Evolutionary conservation across 1,140 invertebrate genomes (phyloP), one percentile per base, ranked within the genome.

Genomic region (Nebria ingens): DNA sequence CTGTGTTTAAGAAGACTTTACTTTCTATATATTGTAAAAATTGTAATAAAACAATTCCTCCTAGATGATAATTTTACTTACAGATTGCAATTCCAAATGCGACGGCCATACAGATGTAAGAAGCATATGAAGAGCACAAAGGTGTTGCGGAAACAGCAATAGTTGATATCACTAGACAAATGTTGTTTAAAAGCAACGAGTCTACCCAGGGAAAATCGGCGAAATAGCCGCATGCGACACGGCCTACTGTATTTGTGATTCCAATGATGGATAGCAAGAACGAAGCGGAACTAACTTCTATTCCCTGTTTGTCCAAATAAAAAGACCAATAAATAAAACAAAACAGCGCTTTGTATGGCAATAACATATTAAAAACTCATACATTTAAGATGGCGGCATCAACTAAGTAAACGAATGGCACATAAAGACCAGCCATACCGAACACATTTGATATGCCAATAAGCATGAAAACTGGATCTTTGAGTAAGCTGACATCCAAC

Each of bases 31-130:
- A n/a, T n/a, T n/a, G n/a, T n/a, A n/a, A n/a, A n/a, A n/a, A n/a
- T n/a, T n/a, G n/a, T n/a, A n/a, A n/a, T n/a, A n/a, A n/a, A n/a
- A n/a, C n/a, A n/a, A n/a, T n/a, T n/a, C n/a, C n/a, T n/a, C n/a
- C n/a, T n/a, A n/a, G n/a, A n/a, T n/a, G n/a, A 9, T 34, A 34
- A 34, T 34, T 34, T 34, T 72, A 87, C 91, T 87, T 78, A 97
- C 93, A 93, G 55, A 98, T 89, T 65, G 94, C 93, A 58, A 98
- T 76, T 53, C 96, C 97, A 71, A 98, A 99, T 63, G 92, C 84
- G 51, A 92, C 80, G n/a, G 93, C 82, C 69, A 93, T 88, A 1
- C 81, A 71, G 19, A 93, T 82, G 59, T 94, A 91, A 45, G 84
- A 72, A 2, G 71, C 67, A 64, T 93, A 98, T 12, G 80, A 80